These are phyloP conservation scores for Tetraneura akinire DNA, from an alignment of 1,140 invertebrate genomes.

Conservation along the genomic window DNA sequence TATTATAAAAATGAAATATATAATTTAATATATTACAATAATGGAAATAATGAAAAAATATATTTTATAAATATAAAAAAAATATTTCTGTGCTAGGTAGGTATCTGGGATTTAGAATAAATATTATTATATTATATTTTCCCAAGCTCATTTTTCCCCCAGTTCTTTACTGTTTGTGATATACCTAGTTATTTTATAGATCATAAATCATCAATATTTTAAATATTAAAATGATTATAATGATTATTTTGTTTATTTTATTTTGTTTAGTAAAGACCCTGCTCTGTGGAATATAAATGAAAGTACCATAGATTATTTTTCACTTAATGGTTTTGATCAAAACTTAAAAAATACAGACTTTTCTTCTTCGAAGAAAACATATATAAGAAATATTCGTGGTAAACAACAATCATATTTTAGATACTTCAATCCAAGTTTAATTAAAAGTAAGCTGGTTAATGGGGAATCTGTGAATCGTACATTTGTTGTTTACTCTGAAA, in stretches of 20 bases:
- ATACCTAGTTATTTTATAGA: not conserved
- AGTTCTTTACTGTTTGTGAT: not conserved
- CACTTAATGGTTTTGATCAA: conserved; percentile 28
- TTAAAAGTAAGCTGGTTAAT: conserved; percentile 55
- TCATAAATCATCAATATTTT: conserved; percentile 1
- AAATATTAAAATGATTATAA: conserved; percentile 21
- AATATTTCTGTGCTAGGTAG: no score
- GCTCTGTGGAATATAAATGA: conserved; percentile 36
- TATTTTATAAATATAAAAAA: no score
- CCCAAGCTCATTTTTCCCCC: no score
- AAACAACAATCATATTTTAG: conserved; percentile 7
- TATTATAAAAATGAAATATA: no score
- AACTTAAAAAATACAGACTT: conserved; percentile 30
- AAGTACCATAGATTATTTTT: conserved; percentile 12
- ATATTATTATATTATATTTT: no score
- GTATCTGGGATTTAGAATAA: no score
- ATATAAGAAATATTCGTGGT: conserved; percentile 1
- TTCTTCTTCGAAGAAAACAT: conserved; percentile 1
- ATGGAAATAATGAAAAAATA: no score
- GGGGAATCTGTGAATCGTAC: conserved; percentile 53
- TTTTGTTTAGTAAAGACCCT: conserved; percentile 37
- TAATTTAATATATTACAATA: no score
- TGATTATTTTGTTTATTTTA: conserved; percentile 21
- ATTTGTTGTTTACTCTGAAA: conserved; percentile 56
- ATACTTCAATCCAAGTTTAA: conserved; percentile 48